These are phyloP conservation scores for Menidia menidia DNA, from an alignment of 2,797 vertebrate genomes.

Conservation along the genomic window DNA sequence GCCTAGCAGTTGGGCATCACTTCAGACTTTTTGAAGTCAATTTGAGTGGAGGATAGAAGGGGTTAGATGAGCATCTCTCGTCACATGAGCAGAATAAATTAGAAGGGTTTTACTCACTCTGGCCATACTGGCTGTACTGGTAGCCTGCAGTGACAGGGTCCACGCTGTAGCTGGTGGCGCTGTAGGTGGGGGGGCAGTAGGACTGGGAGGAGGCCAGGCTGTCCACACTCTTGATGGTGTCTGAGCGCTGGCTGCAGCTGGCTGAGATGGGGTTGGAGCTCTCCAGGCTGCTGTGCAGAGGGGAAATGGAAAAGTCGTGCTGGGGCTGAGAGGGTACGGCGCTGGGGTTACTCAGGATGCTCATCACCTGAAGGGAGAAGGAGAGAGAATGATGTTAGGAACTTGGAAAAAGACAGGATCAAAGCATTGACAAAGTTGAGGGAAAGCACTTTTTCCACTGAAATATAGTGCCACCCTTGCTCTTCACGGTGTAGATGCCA, in stretches of 20 bases:
- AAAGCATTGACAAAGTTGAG: constrained; percentile 71
- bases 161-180: constrained; percentile 96
- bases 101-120: constrained; percentile 86
- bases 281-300: constrained; percentile 93
- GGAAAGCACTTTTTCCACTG: constrained; percentile 62
- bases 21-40: constrained; percentile 45
- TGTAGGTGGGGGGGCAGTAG: constrained; percentile 97
- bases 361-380: constrained; percentile 91
- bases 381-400: constrained; percentile 63
- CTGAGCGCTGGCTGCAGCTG: constrained; percentile 97
- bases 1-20: constrained; percentile 70
- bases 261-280: constrained; percentile 93
- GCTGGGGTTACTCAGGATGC: constrained; percentile 94
- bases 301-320: constrained; percentile 98
- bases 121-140: constrained; percentile 96
- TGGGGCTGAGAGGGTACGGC: constrained; percentile 91
- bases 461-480: constrained; percentile 62
- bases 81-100: not conserved
- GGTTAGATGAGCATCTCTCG: not conserved
- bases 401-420: constrained; percentile 70
- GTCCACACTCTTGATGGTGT: constrained; percentile 96
- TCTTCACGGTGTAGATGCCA: constrained; percentile 62
- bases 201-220: constrained; percentile 95
- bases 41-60: constrained; percentile 17
- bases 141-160: constrained; percentile 95